Evolutionary conservation across 2,888 invertebrate genomes (phyloP).

Genomic region (Melanostoma scalare): DNA sequence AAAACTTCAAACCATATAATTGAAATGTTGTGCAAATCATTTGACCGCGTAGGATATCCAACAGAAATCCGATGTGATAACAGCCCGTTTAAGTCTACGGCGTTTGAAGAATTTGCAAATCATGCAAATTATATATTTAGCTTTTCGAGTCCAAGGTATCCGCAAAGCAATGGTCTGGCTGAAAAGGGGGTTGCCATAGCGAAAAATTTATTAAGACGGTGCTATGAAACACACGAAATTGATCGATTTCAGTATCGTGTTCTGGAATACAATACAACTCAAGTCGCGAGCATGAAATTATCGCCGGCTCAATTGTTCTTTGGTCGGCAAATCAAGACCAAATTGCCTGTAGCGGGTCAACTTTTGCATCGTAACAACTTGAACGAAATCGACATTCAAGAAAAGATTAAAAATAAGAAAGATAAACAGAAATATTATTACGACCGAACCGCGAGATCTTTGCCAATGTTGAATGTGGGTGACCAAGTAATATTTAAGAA

Average conservation of each 20-base stretch:
- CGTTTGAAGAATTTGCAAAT: slow-evolving; percentile 18
- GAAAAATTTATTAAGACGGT: too few species aligned
- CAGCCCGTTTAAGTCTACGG: not conserved
- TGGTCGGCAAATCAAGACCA: slow-evolving; percentile 6
- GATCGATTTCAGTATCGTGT: slow-evolving; percentile 6
- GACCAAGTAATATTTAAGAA: slow-evolving; percentile 18
- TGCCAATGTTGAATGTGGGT: too few species aligned
- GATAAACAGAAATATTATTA: too few species aligned
- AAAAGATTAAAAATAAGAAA: slow-evolving; percentile 13
- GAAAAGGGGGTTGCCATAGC: too few species aligned
- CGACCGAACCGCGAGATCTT: slow-evolving; percentile 6
- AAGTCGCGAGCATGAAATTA: slow-evolving; percentile 14
- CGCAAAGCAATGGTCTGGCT: slow-evolving; percentile 9
- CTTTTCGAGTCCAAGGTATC: slow-evolving; percentile 31
- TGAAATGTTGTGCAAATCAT: too few species aligned
- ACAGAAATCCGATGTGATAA: too few species aligned
- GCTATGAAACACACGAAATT: too few species aligned
- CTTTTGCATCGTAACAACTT: not conserved
- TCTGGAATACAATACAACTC: not conserved
- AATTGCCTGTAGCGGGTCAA: slow-evolving; percentile 7
- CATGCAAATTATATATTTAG: slow-evolving; percentile 6
- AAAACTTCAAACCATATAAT: too few species aligned
- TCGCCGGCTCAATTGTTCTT: slow-evolving; percentile 30
- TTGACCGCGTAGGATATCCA: too few species aligned
- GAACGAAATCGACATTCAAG: not conserved